A percentile compares a stretch with the other conserved stretches of the same genome.
Evolutionary conservation across 2,113 vertebrate genomes (phyloP).

Genomic region (Ptychochromis oligacanthus): DNA sequence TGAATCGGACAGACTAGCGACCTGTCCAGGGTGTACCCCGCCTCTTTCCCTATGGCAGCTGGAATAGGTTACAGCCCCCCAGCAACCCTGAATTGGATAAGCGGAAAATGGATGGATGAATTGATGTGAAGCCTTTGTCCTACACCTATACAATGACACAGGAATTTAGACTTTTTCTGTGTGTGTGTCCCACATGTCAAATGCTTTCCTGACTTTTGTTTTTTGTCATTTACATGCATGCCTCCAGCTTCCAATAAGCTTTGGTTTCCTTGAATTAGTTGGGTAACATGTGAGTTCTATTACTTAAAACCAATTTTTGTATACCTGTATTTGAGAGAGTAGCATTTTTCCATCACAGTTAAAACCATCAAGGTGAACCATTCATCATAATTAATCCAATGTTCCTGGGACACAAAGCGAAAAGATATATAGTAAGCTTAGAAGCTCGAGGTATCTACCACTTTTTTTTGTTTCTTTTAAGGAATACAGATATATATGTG

Average conservation of each 20-base stretch:
- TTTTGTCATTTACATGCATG: neutral
- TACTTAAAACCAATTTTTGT: neutral
- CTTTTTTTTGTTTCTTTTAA: neutral
- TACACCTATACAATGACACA: neutral
- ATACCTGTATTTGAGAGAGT: neutral
- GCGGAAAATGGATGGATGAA: too few species aligned
- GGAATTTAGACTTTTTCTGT: too few species aligned
- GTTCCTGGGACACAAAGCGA: neutral
- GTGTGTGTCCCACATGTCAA: neutral
- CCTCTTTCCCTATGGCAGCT: too few species aligned
- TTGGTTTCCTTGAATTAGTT: neutral
- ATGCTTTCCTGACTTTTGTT: neutral
- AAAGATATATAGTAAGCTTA: neutral
- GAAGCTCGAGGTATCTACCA: neutral
- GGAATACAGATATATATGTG: neutral
- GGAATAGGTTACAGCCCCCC: too few species aligned
- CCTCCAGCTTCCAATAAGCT: neutral
- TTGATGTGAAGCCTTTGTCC: neutral
- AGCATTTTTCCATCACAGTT: neutral
- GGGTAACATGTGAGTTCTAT: too few species aligned
- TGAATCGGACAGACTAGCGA: too few species aligned
- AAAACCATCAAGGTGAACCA: rapidly evolving
- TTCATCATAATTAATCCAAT: neutral
- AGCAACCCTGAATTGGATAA: too few species aligned
- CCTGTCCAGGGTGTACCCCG: too few species aligned